Conservation (phyloP, 2,797 vertebrate genomes). For the Gymnothorax reevesii region DNA sequence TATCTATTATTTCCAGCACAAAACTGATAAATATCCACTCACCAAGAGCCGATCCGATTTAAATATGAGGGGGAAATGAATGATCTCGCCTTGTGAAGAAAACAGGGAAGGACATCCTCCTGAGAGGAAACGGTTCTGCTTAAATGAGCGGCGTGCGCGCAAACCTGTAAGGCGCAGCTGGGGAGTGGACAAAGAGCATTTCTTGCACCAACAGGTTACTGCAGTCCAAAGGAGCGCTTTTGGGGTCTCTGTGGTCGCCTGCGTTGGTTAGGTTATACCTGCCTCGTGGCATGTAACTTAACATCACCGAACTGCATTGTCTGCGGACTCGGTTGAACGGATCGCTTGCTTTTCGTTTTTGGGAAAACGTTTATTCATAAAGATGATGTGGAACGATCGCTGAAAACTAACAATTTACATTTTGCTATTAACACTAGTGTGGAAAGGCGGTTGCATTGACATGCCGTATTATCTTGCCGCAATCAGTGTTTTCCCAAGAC, state of each 20-base stretch:
- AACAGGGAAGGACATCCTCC: slow-evolving; percentile 11
- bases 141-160: slow-evolving; percentile 22
- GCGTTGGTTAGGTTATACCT: neutral
- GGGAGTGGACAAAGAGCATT: neutral
- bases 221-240: neutral
- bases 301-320: neutral
- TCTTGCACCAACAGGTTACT: slow-evolving; percentile 58
- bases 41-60: neutral
- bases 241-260: neutral
- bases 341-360: neutral
- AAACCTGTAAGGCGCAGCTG: neutral
- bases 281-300: slow-evolving; percentile 11
- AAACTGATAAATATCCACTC: slow-evolving; percentile 34
- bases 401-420: neutral
- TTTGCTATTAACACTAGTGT: neutral
- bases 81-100: neutral
- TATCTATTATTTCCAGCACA: slow-evolving; percentile 26
- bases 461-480: neutral
- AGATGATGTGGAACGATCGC: neutral
- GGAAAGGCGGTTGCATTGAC: neutral
- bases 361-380: neutral
- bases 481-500: neutral
- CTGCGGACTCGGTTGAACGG: neutral
- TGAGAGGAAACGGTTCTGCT: neutral
- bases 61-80: neutral